Conservation (phyloP, 92 coral and sea anemone genomes). For the Pocillopora grandis region DNA sequence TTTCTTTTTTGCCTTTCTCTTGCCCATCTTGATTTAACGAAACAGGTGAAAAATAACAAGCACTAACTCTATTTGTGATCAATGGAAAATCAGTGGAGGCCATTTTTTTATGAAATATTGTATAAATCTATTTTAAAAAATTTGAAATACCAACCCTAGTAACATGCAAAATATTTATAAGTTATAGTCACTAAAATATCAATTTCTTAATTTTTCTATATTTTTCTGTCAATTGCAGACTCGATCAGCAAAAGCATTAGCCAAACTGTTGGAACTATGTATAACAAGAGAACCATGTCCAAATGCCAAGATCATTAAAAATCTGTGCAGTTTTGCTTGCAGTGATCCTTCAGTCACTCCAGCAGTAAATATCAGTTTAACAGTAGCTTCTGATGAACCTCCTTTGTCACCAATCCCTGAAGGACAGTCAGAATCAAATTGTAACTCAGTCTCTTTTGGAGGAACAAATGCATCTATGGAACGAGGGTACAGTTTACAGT, state of each 20-base stretch:
- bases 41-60: too few species aligned
- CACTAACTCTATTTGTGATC: too few species aligned
- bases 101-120: too few species aligned
- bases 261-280: constrained; percentile 79
- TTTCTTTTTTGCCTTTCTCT: too few species aligned
- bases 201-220: too few species aligned
- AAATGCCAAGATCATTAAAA: constrained; percentile 75
- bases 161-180: too few species aligned
- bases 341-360: constrained; percentile 92
- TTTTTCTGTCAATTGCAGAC: constrained; percentile 40
- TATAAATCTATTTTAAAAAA: too few species aligned
- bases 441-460: constrained; percentile 39
- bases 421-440: constrained; percentile 49
- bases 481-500: constrained; percentile 63
- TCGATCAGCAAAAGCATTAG: constrained; percentile 85
- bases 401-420: constrained; percentile 76
- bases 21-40: too few species aligned
- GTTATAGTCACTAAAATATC: too few species aligned
- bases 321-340: constrained; percentile 92
- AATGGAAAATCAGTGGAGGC: too few species aligned
- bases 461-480: constrained; percentile 43
- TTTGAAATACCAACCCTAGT: too few species aligned
- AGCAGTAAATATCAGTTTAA: constrained; percentile 64
- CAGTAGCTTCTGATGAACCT: constrained; percentile 75
- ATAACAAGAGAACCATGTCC: constrained; percentile 88